A percentile compares a stretch with the other conserved stretches of the same genome.
Evolutionary conservation across 2,113 vertebrate genomes (phyloP).

Genomic region (Ranitomeya variabilis): DNA sequence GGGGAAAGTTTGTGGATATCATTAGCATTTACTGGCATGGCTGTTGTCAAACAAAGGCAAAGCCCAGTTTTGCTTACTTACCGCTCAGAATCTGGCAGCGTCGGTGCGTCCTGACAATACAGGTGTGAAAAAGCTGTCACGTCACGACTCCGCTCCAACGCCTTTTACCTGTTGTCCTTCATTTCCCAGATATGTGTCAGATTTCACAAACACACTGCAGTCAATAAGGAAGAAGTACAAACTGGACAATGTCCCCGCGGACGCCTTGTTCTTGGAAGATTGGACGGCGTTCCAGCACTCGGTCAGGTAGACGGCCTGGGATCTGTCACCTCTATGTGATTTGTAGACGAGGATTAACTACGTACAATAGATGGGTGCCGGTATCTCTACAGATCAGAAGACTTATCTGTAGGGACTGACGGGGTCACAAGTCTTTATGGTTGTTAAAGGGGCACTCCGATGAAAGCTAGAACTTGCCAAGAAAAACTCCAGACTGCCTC

Average conservation of each 20-base stretch:
- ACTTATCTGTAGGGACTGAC: not conserved
- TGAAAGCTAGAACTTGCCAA: not conserved
- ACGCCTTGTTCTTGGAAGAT: constrained; percentile 87
- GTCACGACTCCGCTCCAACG: constrained; percentile 9
- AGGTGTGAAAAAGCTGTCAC: constrained; percentile 25
- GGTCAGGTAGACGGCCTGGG: constrained; percentile 75
- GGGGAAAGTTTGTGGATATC: constrained; percentile 40
- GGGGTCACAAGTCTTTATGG: not conserved
- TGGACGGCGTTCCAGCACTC: constrained; percentile 96
- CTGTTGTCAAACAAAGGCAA: constrained; percentile 53
- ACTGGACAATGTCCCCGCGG: constrained; percentile 80
- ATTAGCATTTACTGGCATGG: constrained; percentile 49
- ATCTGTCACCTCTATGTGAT: not conserved
- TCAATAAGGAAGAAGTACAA: constrained; percentile 91
- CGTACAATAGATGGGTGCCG: too few species aligned
- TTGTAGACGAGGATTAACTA: too few species aligned
- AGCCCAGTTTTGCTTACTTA: constrained; percentile 51
- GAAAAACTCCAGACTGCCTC: not conserved
- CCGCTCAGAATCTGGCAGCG: not conserved
- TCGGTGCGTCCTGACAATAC: not conserved
- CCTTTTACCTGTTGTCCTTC: constrained; percentile 11
- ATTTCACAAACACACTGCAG: constrained; percentile 87
- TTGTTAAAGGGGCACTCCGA: too few species aligned
- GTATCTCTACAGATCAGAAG: not conserved
- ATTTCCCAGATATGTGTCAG: constrained; percentile 80